Evolutionary conservation across 2,113 vertebrate genomes (phyloP).

Genomic region (Oriolus oriolus): DNA sequence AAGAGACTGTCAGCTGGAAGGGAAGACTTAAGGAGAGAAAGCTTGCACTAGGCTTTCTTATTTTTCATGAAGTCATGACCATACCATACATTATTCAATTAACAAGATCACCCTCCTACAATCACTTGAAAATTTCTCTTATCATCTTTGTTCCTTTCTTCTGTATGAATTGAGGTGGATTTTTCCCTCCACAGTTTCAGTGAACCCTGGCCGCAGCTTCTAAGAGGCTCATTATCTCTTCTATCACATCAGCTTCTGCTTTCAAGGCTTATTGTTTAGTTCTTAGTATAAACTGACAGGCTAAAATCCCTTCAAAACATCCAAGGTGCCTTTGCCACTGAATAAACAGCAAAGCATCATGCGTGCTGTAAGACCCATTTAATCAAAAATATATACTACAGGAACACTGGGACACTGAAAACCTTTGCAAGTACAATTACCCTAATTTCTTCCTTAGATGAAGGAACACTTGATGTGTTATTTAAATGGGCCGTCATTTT

Average conservation of each 20-base stretch:
- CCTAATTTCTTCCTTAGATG: constrained; percentile 12
- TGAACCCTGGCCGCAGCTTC: constrained; percentile 39
- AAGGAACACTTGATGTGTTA: neutral
- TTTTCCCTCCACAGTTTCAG: constrained; percentile 18
- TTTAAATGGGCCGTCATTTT: constrained; percentile 37
- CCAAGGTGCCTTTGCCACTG: constrained; percentile 31
- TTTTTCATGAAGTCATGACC: neutral
- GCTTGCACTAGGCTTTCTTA: neutral
- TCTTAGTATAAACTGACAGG: constrained; percentile 29
- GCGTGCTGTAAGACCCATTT: neutral
- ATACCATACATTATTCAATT: constrained; percentile 1
- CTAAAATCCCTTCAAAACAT: constrained; percentile 42
- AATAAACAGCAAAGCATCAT: neutral
- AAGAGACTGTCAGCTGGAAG: neutral
- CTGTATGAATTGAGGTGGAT: constrained; percentile 21
- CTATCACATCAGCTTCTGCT: constrained; percentile 27
- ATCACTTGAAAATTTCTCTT: constrained; percentile 37
- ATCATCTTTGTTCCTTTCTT: constrained; percentile 46
- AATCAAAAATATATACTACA: constrained; percentile 17
- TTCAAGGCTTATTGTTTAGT: constrained; percentile 53
- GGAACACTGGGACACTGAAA: neutral
- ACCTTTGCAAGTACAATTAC: neutral
- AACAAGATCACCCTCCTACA: constrained; percentile 15
- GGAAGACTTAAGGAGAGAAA: neutral
- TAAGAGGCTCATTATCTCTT: constrained; percentile 61